phyloP scores from a whole-genome alignment of 2,888 invertebrate genomes.

The Andricus curvator region DNA sequence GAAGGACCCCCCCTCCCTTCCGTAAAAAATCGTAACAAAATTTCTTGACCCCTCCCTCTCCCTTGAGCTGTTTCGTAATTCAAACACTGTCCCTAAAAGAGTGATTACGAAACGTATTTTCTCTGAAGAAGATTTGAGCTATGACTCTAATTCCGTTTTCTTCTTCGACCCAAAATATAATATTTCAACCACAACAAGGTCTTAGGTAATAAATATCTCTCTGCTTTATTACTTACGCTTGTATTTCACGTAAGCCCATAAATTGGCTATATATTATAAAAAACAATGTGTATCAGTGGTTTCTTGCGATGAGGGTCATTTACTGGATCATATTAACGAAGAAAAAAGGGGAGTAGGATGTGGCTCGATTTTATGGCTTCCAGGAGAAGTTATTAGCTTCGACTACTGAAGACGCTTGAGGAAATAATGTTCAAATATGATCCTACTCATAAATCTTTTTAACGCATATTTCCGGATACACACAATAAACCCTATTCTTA shows the following conservation, averaged over 20 bases:
- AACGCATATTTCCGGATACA: background rate
- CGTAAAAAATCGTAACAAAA: too few species aligned
- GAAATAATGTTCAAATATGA: constrained; percentile 29
- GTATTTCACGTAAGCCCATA: constrained; percentile 35
- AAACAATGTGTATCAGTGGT: constrained; percentile 16
- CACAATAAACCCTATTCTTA: background rate
- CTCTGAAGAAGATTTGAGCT: background rate
- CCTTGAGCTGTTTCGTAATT: too few species aligned
- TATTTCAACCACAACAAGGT: constrained; percentile 30
- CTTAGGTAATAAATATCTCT: constrained; percentile 31
- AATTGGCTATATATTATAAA: constrained; percentile 34
- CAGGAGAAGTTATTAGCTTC: constrained; percentile 17
- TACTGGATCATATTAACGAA: constrained; percentile 31
- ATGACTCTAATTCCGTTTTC: background rate
- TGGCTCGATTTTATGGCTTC: constrained; percentile 35
- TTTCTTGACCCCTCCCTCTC: too few species aligned
- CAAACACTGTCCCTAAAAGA: too few species aligned
- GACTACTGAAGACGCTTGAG: constrained; percentile 9
- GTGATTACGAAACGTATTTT: constrained; percentile 6
- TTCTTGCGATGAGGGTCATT: constrained; percentile 27
- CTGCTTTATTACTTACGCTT: constrained; percentile 26
- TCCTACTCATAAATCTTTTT: constrained; percentile 29
- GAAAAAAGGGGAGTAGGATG: constrained; percentile 33
- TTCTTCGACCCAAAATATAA: constrained; percentile 5
- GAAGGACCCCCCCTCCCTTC: too few species aligned